Evolutionary conservation across 1,140 invertebrate genomes (phyloP).

Genomic region (Cyphomyrmex costatus): DNA sequence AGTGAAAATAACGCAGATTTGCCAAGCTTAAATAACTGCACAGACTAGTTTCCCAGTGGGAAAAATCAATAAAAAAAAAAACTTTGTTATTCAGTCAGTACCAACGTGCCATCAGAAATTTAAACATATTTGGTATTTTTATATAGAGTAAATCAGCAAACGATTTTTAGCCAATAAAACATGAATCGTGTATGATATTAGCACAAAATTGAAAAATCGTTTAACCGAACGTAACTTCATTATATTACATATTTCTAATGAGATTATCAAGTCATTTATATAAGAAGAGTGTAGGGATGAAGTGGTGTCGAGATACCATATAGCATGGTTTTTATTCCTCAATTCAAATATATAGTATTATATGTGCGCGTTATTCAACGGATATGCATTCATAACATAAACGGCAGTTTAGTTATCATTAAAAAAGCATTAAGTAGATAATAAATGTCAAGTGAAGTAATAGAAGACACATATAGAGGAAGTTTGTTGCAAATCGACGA

Average conservation of each 20-base stretch:
- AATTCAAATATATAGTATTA: neutral
- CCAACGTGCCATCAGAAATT: neutral
- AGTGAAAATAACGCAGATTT: neutral
- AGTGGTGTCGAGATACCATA: neutral
- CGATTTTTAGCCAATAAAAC: neutral
- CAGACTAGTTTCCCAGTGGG: neutral
- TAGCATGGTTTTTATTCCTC: neutral
- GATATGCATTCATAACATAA: conserved; percentile 1
- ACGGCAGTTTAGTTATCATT: neutral
- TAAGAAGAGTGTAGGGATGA: neutral
- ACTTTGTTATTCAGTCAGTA: neutral
- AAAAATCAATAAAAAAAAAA: neutral
- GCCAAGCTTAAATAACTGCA: neutral
- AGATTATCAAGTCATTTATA: conserved; percentile 25
- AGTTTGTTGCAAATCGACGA: conserved; percentile 1
- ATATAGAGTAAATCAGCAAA: neutral
- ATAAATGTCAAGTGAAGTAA: neutral
- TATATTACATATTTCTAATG: conserved; percentile 2
- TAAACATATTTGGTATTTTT: neutral
- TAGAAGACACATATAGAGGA: neutral
- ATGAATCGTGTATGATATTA: neutral
- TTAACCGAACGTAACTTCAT: neutral
- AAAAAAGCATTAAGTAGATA: conserved; percentile 11
- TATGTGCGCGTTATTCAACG: neutral
- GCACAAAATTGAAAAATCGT: neutral